phyloP scores from a whole-genome alignment of 1,140 invertebrate species.

The Teleopsis dalmanni region DNA sequence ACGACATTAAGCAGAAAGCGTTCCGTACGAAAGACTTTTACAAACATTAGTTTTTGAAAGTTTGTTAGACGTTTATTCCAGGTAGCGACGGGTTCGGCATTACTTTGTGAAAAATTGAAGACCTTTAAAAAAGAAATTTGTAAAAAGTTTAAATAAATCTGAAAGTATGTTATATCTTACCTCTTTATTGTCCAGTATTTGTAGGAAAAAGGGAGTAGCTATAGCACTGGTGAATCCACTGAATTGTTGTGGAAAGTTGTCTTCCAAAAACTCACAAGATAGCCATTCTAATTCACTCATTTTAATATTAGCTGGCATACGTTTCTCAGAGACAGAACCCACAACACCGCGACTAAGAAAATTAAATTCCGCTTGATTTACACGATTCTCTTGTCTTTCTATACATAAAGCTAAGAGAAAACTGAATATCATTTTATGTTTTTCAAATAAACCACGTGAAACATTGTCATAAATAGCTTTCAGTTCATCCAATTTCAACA shows the following conservation, averaged over 20 bases:
- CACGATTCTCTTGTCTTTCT: slow-evolving; percentile 51
- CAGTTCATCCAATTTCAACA: slow-evolving; percentile 68
- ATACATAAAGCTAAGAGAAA: slow-evolving; percentile 75
- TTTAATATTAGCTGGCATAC: slow-evolving; percentile 14
- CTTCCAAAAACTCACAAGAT: slow-evolving; percentile 50
- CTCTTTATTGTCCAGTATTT: slow-evolving; percentile 51
- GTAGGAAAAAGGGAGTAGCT: slow-evolving; percentile 50
- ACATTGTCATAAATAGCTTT: slow-evolving; percentile 77
- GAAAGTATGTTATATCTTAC: slow-evolving; percentile 1
- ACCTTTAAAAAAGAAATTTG: slow-evolving; percentile 1
- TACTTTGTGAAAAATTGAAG: slow-evolving; percentile 18
- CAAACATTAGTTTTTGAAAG: slow-evolving; percentile 76
- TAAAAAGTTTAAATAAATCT: background rate
- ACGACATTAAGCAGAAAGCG: slow-evolving; percentile 72
- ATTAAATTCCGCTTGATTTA: slow-evolving; percentile 58
- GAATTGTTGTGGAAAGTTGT: slow-evolving; percentile 49
- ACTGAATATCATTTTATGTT: slow-evolving; percentile 83
- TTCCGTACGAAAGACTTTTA: slow-evolving; percentile 73
- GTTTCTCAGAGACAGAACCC: slow-evolving; percentile 38
- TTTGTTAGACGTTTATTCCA: slow-evolving; percentile 57
- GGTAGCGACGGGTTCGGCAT: slow-evolving; percentile 15
- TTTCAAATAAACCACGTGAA: slow-evolving; percentile 81
- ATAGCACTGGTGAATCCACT: slow-evolving; percentile 48
- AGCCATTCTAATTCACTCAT: slow-evolving; percentile 52
- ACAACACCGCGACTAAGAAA: slow-evolving; percentile 65